These are phyloP conservation scores for Cephus sareptanus DNA, from an alignment of 2,888 invertebrate species.

Conservation along the genomic window DNA sequence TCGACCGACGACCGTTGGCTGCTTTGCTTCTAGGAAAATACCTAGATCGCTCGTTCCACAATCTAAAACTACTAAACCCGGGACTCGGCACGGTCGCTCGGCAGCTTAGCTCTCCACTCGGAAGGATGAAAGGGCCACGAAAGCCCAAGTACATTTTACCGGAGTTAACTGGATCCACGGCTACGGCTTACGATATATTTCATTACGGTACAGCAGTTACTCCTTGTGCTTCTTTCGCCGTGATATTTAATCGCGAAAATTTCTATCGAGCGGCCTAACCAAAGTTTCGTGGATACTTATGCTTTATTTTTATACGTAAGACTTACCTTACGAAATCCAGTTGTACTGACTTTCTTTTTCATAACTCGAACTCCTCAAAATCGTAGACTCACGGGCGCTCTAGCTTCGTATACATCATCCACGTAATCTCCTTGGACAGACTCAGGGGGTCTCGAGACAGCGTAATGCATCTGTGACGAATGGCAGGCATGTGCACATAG, in stretches of 20 bases:
- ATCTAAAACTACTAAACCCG: slow-evolving; percentile 24
- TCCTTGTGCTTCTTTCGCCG: background rate
- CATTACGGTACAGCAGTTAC: background rate
- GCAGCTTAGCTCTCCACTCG: slow-evolving; percentile 11
- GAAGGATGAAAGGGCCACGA: slow-evolving; percentile 16
- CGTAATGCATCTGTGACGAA: background rate
- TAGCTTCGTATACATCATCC: background rate
- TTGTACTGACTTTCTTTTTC: no score
- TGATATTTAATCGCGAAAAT: background rate
- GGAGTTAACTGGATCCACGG: slow-evolving; percentile 8
- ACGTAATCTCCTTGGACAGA: background rate
- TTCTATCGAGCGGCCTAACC: background rate
- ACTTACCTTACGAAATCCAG: no score
- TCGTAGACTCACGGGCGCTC: background rate
- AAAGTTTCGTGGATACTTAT: background rate
- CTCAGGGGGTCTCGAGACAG: background rate
- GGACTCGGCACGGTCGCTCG: slow-evolving; percentile 15
- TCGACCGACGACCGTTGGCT: slow-evolving; percentile 39
- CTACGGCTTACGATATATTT: background rate
- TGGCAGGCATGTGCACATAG: background rate
- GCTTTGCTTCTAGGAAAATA: slow-evolving; percentile 55
- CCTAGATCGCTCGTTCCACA: slow-evolving; percentile 32
- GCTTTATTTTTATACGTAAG: background rate
- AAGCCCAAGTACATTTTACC: slow-evolving; percentile 17
- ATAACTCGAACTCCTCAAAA: background rate